Evolutionary conservation across 2,113 vertebrate species (phyloP).

Genomic region (Chauna torquata): DNA sequence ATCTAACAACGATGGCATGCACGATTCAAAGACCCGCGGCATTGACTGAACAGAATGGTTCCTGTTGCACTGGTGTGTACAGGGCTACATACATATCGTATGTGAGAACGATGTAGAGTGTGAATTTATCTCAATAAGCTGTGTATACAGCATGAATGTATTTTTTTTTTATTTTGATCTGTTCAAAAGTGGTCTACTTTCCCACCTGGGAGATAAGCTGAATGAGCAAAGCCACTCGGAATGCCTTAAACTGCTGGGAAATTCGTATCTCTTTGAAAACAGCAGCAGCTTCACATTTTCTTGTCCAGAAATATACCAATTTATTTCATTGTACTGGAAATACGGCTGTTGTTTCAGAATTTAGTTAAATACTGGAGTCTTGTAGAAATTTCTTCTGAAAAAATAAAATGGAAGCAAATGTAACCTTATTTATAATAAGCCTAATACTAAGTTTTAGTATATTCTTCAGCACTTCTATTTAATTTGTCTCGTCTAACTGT

Average conservation of each 20-base stretch:
- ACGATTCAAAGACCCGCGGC: rapidly evolving
- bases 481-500: neutral
- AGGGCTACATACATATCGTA: neutral
- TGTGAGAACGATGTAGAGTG: neutral
- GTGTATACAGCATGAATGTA: neutral
- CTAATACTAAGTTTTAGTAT: neutral
- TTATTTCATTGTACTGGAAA: neutral
- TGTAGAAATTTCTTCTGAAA: neutral
- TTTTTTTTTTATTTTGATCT: neutral
- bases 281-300: neutral
- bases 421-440: neutral
- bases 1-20: neutral
- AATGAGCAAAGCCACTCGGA: neutral
- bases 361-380: neutral
- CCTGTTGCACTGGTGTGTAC: neutral
- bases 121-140: neutral
- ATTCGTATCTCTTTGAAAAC: neutral
- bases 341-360: neutral
- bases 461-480: neutral
- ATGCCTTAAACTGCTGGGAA: neutral
- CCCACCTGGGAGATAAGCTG: neutral
- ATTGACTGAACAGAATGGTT: neutral
- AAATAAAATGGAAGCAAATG: neutral
- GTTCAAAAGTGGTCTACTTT: neutral
- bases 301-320: neutral